Evolutionary conservation across 2,113 vertebrate species (phyloP).

Genomic region (Microcebus lehilahytsara): DNA sequence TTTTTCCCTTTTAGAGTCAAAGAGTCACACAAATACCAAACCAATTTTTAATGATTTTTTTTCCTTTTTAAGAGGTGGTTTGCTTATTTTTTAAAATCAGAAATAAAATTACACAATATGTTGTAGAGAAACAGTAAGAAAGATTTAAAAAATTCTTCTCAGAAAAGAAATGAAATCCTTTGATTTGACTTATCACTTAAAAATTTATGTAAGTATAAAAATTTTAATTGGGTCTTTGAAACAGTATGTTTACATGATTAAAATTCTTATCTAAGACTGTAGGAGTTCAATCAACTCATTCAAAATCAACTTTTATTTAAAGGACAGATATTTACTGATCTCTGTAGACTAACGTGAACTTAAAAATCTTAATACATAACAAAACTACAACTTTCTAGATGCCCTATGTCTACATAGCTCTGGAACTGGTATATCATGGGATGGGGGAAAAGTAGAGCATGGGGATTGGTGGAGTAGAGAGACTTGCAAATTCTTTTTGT

Average conservation of each 20-base stretch:
- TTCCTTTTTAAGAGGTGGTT: background rate
- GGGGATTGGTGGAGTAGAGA: background rate
- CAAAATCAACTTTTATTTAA: background rate
- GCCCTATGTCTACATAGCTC: background rate
- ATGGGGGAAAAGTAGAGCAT: background rate
- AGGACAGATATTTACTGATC: background rate
- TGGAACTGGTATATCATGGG: background rate
- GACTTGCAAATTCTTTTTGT: background rate
- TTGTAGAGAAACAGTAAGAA: background rate
- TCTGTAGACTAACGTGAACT: background rate
- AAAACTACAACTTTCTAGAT: conserved; percentile 3
- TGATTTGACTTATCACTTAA: background rate
- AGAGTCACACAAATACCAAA: background rate
- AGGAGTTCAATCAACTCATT: background rate
- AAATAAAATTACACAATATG: background rate
- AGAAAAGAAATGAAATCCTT: background rate
- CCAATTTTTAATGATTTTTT: background rate
- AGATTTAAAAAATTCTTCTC: background rate
- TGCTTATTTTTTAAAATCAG: background rate
- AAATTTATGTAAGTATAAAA: conserved; percentile 33
- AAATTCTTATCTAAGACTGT: background rate
- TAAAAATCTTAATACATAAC: conserved; percentile 5
- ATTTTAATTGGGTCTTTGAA: background rate
- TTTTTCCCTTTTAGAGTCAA: background rate
- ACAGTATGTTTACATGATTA: background rate